These are phyloP conservation scores for Rhagoletis pomonella DNA, from an alignment of 1,140 invertebrate genomes.

Conservation along the genomic window DNA sequence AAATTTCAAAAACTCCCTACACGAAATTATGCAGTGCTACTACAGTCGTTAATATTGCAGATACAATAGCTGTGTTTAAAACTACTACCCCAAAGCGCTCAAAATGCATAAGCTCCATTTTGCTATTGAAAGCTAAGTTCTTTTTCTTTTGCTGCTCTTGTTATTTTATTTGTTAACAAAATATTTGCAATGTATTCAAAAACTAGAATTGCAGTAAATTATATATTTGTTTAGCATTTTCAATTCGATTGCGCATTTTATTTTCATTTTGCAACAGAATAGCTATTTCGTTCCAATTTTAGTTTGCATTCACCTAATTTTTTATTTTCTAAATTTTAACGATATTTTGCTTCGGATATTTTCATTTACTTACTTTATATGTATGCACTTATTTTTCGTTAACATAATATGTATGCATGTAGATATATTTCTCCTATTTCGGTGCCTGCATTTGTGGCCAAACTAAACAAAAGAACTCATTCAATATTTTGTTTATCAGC, in stretches of 20 bases:
- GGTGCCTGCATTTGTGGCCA: constrained; percentile 16
- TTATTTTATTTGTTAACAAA: no score
- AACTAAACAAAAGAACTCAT: constrained; percentile 37
- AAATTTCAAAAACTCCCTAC: background rate
- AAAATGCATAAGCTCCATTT: background rate
- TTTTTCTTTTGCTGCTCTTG: background rate
- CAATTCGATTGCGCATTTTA: background rate
- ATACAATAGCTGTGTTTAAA: background rate
- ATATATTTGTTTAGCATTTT: background rate
- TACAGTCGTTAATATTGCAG: background rate
- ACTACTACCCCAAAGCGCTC: background rate
- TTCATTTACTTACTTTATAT: background rate
- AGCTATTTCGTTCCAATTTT: background rate
- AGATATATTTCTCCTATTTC: constrained; percentile 14
- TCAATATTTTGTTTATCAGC: constrained; percentile 39
- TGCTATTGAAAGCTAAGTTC: background rate
- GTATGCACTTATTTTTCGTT: background rate
- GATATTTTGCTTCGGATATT: background rate
- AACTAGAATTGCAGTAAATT: no score
- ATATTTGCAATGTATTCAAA: no score
- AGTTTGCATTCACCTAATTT: constrained; percentile 15
- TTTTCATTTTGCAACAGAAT: background rate
- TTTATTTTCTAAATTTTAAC: background rate
- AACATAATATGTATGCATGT: constrained; percentile 3
- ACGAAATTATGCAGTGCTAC: background rate